Base-by-base conservation (phyloP, 92 coral and sea anemone genomes). In the Porites rus region DNA sequence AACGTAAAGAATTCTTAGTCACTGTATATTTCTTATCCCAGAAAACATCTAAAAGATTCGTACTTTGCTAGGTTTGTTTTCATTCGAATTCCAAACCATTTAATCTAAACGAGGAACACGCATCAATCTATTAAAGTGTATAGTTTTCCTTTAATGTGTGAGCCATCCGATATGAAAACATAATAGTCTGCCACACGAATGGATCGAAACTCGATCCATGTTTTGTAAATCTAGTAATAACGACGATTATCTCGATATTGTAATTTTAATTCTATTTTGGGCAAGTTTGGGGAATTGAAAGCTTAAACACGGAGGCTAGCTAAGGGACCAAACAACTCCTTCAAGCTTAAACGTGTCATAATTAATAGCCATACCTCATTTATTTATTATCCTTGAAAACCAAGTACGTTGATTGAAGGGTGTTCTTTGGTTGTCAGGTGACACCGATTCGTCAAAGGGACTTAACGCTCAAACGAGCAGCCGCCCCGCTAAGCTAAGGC, bases 341-440 rank as follows among this genome's bases (percentile, higher is more conserved):
- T 71, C 25, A 69, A 58, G 51, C 72, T 72, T 12, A 19, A 62
- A 62, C 87, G 80, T 83, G 87, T 79, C 79, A 83, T 83, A 59
- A 83, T 83, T 72, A 83, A 83, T 83, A 53, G 51, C 72, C 50
- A 63, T 79, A 72, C 68, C 73, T 31, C 70, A 69, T 77, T 77
- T 63, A 77, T 77, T 77, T 60, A 51, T 77, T 63, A 65, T 83
- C 63, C 73, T 61, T 83, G 17, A 72, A 83, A 83, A 71, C 87
- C 74, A 79, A 73, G 63, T 51, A 73, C 87, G 87, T 74, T 83
- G 87, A 83, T 83, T 83, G 87, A 83, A 83, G 70, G 79, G 87
- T 83, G 87, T 83, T 64, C 63, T 51, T 72, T 83, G 10, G 79
- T 59, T 83, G 80, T 83, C 87, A 83, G 87, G 87, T 83, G 87